Evolutionary conservation across 2,113 vertebrate genomes (phyloP).

Genomic region (Agapornis roseicollis): DNA sequence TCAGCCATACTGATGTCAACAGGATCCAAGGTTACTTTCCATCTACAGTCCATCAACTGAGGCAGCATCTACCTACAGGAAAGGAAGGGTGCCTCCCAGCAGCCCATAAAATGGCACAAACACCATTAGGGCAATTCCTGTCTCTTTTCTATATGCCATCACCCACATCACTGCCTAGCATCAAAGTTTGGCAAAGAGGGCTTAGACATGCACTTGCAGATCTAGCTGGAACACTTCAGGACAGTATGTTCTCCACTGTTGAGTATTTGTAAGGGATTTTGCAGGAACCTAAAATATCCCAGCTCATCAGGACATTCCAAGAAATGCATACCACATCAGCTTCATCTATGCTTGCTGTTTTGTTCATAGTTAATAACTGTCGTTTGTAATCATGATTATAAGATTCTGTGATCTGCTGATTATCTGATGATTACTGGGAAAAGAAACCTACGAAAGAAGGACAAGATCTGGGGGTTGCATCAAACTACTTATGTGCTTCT

Average conservation of each 20-base stretch:
- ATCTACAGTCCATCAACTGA: accelerated
- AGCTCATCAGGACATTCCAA: background rate
- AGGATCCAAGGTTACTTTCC: background rate
- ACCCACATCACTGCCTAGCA: background rate
- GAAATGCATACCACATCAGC: background rate
- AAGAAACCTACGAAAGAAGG: background rate
- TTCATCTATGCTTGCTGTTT: background rate
- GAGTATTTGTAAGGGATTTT: background rate
- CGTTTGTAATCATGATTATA: background rate
- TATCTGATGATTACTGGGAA: background rate
- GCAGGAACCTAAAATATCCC: background rate
- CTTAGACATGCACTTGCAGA: background rate
- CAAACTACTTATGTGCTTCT: background rate
- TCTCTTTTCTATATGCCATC: background rate
- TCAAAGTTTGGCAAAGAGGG: background rate
- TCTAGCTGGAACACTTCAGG: background rate
- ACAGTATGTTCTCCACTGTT: background rate
- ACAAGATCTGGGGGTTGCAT: background rate
- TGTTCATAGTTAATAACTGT: background rate
- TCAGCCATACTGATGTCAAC: background rate
- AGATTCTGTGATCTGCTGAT: background rate
- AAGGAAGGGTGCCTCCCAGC: background rate
- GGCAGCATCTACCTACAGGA: background rate
- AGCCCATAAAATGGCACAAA: background rate
- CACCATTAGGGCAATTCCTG: background rate